Conservation (phyloP, 2,888 invertebrate genomes). For the Ennomos erosarius region DNA sequence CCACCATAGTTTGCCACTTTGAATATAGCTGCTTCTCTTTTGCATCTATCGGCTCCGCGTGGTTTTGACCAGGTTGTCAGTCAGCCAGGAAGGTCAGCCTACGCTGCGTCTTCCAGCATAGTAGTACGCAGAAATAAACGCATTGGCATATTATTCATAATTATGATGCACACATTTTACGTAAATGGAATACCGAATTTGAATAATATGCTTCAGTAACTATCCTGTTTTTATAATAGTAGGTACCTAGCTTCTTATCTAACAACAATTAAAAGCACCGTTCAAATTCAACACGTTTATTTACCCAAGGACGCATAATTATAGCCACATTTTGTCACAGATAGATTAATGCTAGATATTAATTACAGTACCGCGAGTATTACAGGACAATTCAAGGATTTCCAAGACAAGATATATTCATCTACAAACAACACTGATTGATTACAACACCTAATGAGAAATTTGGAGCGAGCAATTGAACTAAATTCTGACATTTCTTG, state of each 20-base stretch:
- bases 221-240: not conserved
- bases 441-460: conserved; percentile 56
- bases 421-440: conserved; percentile 49
- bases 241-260: not conserved
- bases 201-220: not conserved
- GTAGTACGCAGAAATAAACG: too few relatives aligned
- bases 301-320: conserved; percentile 22
- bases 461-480: conserved; percentile 56
- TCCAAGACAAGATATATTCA: conserved; percentile 35
- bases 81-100: too few relatives aligned
- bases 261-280: conserved; percentile 11
- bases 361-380: conserved; percentile 17
- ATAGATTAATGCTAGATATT: conserved; percentile 28
- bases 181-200: too few relatives aligned
- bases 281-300: conserved; percentile 16
- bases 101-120: too few relatives aligned
- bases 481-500: conserved; percentile 21
- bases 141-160: too few relatives aligned
- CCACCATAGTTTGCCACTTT: too few relatives aligned
- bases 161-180: too few relatives aligned
- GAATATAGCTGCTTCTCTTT: too few relatives aligned
- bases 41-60: too few relatives aligned
- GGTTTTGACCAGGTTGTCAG: too few relatives aligned
- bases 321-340: conserved; percentile 25
- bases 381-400: conserved; percentile 30